Evolutionary conservation across 2,113 vertebrate species (phyloP).

Genomic region (Nothocercus nigrocapillus): DNA sequence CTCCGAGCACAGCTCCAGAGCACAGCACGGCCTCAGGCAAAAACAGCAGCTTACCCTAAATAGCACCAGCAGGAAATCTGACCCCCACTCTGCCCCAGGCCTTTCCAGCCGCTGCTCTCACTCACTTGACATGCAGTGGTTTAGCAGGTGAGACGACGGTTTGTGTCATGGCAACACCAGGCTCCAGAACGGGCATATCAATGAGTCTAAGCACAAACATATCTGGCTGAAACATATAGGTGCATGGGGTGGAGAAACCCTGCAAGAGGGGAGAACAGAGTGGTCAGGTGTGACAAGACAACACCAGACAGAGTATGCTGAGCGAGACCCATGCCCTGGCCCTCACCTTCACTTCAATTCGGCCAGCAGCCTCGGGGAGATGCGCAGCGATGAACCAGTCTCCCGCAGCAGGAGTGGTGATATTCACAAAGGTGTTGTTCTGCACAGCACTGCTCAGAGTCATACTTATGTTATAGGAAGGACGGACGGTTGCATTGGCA

Average conservation of each 20-base stretch:
- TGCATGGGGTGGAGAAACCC: constrained; percentile 88
- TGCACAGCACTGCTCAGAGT: constrained; percentile 62
- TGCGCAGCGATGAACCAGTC: constrained; percentile 94
- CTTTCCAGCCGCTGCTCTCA: background rate
- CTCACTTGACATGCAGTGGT: constrained; percentile 89
- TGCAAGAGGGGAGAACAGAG: constrained; percentile 55
- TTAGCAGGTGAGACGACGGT: constrained; percentile 70
- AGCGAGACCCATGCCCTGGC: accelerated
- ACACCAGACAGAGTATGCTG: accelerated
- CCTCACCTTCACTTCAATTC: constrained; percentile 93
- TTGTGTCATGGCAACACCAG: constrained; percentile 70
- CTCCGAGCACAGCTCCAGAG: background rate
- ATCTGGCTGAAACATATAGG: constrained; percentile 92
- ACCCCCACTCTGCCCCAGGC: accelerated
- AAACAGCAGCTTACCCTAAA: accelerated
- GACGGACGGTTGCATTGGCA: constrained; percentile 73
- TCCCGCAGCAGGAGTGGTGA: constrained; percentile 86
- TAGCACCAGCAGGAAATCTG: background rate
- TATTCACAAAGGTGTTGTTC: constrained; percentile 81
- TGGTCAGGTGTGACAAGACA: background rate
- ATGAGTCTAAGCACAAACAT: constrained; percentile 85
- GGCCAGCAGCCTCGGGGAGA: constrained; percentile 88
- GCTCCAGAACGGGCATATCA: constrained; percentile 83
- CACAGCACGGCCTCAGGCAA: accelerated
- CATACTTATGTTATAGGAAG: constrained; percentile 79